Base-by-base conservation (phyloP, 1,140 invertebrate genomes). In the Holotrichia oblita region DNA sequence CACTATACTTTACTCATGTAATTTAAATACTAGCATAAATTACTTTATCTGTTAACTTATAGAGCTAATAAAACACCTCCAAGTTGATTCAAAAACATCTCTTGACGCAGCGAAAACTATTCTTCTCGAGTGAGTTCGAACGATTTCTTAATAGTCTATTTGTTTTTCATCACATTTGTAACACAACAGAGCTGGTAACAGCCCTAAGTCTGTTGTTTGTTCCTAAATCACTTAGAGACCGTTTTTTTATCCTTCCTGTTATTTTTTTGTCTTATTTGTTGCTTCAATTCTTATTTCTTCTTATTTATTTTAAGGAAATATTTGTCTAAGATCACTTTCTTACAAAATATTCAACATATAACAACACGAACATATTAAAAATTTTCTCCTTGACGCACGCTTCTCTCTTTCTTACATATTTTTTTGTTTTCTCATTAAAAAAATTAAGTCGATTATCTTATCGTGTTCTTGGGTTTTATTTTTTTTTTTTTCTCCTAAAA, bases 11-110 rank as follows among this genome's bases (percentile, higher is more conserved):
- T 83, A 80, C 79, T 82, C 80, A 83, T 81, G 79, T 83, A 83
- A 64, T 81, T 84, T 84, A 82, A 82, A 85, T 81, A 82, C 82
- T 85, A 83, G 81, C 81, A 82, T 84, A 85, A 84, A 81, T 84
- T 84, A 85, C 81, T 81, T 82, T 81, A 83, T 81, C 79, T 81
- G 75, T 80, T 73, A 80, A 81, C 81, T 81, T 81, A 80, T 80
- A 78, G 74, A 83, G 79, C 79, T 83, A 83, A 82, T 82, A 81
- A 83, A 81, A 79, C 79, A 64, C 24, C 78, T 80, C 77, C 64
- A 64, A 75, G 76, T 78, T 75, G 61, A 80, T 79, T 80, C 77
- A 82, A 81, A 80, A 79, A 79, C 73, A 78, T 78, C 12, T n/a
- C n/a, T n/a, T n/a, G n/a, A n/a, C n/a, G n/a, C n/a, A n/a, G n/a